Conservation (phyloP, 2,113 vertebrate species). For the Poicephalus gulielmi region DNA sequence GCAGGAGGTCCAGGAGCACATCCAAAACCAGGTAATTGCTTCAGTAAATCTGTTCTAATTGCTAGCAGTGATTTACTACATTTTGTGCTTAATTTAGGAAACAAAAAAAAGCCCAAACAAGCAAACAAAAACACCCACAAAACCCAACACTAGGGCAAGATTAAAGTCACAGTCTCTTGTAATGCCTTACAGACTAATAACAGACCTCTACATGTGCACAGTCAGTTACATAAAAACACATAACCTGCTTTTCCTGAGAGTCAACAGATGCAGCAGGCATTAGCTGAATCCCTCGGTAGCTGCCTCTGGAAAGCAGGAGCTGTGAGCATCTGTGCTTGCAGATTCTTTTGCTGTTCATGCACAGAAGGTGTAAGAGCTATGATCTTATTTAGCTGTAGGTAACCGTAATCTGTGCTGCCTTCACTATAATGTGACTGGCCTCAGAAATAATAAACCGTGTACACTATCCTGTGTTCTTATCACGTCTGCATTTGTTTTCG, state of each 20-base stretch:
- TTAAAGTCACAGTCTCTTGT: background rate
- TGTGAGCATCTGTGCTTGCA: background rate
- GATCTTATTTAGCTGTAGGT: background rate
- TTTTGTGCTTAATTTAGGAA: background rate
- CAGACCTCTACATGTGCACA: background rate
- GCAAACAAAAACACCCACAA: background rate
- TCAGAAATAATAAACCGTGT: background rate
- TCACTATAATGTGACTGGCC: no score
- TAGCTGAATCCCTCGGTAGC: background rate
- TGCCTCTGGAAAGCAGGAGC: background rate
- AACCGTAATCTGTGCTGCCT: background rate
- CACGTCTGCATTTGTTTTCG: background rate
- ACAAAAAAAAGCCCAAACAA: background rate
- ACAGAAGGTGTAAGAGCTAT: background rate
- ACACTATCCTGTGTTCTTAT: background rate
- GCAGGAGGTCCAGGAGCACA: conserved; percentile 83
- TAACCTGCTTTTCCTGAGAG: background rate
- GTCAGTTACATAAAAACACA: no score
- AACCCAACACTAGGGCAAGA: background rate
- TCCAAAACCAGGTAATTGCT: conserved; percentile 84
- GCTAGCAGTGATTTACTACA: background rate
- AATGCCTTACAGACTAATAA: fast-evolving
- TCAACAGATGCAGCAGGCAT: background rate
- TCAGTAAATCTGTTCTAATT: fast-evolving
- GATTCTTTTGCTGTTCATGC: background rate